Evolutionary conservation across 2,113 vertebrate genomes (phyloP), one percentile per base, ranked within the genome.

Genomic region (Triplophysa rosa): DNA sequence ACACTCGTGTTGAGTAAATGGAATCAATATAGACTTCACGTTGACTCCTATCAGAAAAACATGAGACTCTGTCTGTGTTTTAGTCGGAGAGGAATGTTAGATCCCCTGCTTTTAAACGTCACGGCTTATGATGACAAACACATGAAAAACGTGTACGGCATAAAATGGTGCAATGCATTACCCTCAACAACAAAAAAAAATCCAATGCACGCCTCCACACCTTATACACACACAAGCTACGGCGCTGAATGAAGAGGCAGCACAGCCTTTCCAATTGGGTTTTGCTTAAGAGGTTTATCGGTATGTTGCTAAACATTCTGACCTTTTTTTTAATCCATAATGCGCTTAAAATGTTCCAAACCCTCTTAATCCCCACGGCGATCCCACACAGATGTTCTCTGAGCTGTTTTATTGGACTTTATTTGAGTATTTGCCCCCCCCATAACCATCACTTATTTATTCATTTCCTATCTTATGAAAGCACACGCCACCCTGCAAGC

Each of bases 301-400:
- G 88, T 90, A 86, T 92, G 91, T 91, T 91, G 88, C 88, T 91
- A 91, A 92, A 92, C 91, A 92, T 92, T 90, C 89, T 90, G 89
- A 91, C 89, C 91, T 89, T 90, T 93, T 92, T 89, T 91, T 90
- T 84, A 88, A 91, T 91, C 89, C 84, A 79, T 90, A 89, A 90
- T 90, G 86, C 84, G 87, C 89, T 90, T 89, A 89, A 90, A 88
- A 90, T 88, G 87, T 89, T 87, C 85, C 87, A 84, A 89, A 82
- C 85, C 82, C 80, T 88, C 82, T 84, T 88, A 88, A 90, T 88
- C 89, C 87, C 84, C 82, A 52, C 65, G 84, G 87, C 86, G 80
- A 86, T 86, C 85, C 86, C 87, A 87, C 87, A 88, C 89, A 90
- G 87, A 88, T 89, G 87, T 91, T 92, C 83, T 74, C 82, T 82